Evolutionary conservation across 92 coral and sea anemone genomes (phyloP), one percentile per base, ranked within the genome.

Genomic region (Phenganax marumi): DNA sequence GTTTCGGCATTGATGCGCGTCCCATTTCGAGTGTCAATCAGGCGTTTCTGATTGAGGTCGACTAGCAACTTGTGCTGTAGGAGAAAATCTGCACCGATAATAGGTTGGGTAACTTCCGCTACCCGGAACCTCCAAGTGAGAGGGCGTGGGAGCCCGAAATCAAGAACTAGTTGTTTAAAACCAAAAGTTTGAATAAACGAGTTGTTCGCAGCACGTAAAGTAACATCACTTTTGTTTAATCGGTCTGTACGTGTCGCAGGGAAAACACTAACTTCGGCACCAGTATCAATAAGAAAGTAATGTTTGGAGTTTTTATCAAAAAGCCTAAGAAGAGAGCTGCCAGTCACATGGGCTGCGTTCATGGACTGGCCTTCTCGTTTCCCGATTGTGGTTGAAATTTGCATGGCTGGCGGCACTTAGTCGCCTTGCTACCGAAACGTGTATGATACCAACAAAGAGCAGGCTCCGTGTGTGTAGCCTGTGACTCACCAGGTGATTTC

Each of bases 91-190:
- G 88, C 85, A 23, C 82, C 88, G 48, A 84, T 61, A 24, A 84
- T 84, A 4, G 82, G 79, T 69, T 88, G 84, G 43, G 70, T 76
- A 33, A 88, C 86, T 3, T 65, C 86, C 62, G 91, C 83, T 12
- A 72, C 61, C 10, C 61, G 63, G 23, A 84, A 84, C 63, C 52
- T 74, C 88, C 91, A 88, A 54, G 85, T 84, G 50, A 88, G 80
- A 17, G 85, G 86, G 80, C 88, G 91, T 73, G 85, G 88, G 79
- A 88, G 88, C 69, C 87, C 84, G 39, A 87, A 69, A 47, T 75
- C 81, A 49, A 74, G 73, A 49, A 80, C 83, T 24, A 68, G 51
- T 62, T 68, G 87, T 58, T 68, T 46, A 56, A 21, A 70, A 26
- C 87, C 82, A 71, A 77, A 77, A 62, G 85, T 84, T 24, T 84